Evolutionary conservation across 2,888 invertebrate species (phyloP).

Genomic region (Ophonus ardosiacus): DNA sequence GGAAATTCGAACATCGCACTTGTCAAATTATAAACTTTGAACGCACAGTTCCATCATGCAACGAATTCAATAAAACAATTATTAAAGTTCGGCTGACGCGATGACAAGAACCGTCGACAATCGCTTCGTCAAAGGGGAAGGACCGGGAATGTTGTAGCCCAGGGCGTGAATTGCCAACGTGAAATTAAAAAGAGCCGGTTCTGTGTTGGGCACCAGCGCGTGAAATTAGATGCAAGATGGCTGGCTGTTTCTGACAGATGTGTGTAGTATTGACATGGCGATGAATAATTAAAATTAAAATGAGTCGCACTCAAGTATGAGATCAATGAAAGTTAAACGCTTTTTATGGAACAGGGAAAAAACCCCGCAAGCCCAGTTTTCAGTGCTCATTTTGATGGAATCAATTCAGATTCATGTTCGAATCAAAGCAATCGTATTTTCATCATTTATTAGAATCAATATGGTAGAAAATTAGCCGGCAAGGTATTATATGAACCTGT

Average conservation of each 20-base stretch:
- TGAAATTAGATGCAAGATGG: constrained; percentile 46
- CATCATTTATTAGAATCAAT: constrained; percentile 44
- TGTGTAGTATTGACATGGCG: neutral
- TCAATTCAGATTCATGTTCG: constrained; percentile 25
- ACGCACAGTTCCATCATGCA: constrained; percentile 46
- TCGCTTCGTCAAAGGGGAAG: neutral
- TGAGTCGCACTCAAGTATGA: neutral
- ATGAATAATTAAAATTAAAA: constrained; percentile 47
- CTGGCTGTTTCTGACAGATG: constrained; percentile 12
- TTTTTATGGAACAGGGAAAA: constrained; percentile 2
- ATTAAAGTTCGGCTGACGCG: constrained; percentile 48
- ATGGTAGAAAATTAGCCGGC: constrained; percentile 17
- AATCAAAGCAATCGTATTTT: constrained; percentile 37
- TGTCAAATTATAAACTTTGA: constrained; percentile 57
- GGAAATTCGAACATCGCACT: constrained; percentile 33
- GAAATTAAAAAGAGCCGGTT: constrained; percentile 39
- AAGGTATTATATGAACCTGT: constrained; percentile 6
- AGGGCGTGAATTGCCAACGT: neutral
- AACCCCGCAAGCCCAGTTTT: too few relatives aligned
- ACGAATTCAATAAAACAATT: constrained; percentile 57
- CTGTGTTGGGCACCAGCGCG: neutral
- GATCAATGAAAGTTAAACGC: constrained; percentile 32
- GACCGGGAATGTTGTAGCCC: neutral
- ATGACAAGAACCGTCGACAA: constrained; percentile 15
- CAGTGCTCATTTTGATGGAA: constrained; percentile 21